A percentile compares a stretch with the other conserved stretches of the same genome.
These are phyloP conservation scores for Deladenus siricidicola DNA, from an alignment of 2,888 invertebrate species.

Conservation along the genomic window DNA sequence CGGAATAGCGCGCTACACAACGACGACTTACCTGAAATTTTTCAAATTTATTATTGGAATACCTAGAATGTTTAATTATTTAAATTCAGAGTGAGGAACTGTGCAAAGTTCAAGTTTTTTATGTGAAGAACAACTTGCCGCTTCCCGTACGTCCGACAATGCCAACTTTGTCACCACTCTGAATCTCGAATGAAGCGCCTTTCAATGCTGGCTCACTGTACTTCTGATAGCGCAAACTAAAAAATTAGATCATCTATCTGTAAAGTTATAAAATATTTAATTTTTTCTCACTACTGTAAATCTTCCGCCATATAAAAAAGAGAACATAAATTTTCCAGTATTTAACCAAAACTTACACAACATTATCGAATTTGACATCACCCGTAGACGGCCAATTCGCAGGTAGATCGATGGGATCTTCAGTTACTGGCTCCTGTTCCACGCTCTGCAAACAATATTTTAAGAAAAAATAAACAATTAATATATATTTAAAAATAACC, in stretches of 20 bases:
- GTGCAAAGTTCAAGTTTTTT: too few species aligned
- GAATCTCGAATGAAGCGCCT: conserved; percentile 59
- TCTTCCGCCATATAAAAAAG: too few species aligned
- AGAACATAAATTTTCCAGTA: not conserved
- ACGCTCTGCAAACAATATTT: conserved; percentile 34
- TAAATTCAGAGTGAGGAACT: too few species aligned
- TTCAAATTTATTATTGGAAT: conserved; percentile 1
- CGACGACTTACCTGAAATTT: conserved; percentile 60
- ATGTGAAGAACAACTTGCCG: conserved; percentile 53
- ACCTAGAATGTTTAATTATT: too few species aligned
- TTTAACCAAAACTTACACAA: conserved; percentile 49
- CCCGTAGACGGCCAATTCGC: conserved; percentile 59
- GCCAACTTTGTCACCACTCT: conserved; percentile 62
- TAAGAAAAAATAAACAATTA: not conserved
- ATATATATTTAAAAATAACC: conserved; percentile 23
- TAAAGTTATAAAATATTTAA: too few species aligned
- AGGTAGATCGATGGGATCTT: conserved; percentile 25
- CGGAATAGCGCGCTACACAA: conserved; percentile 61
- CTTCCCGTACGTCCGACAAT: conserved; percentile 60
- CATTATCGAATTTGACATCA: conserved; percentile 58
- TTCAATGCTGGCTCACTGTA: conserved; percentile 38
- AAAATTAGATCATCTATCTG: too few species aligned
- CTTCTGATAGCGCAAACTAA: conserved; percentile 16
- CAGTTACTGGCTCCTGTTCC: conserved; percentile 36
- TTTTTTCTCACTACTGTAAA: too few species aligned